Conservation (phyloP, 2,797 vertebrate species). For the Streptopelia turtur region DNA sequence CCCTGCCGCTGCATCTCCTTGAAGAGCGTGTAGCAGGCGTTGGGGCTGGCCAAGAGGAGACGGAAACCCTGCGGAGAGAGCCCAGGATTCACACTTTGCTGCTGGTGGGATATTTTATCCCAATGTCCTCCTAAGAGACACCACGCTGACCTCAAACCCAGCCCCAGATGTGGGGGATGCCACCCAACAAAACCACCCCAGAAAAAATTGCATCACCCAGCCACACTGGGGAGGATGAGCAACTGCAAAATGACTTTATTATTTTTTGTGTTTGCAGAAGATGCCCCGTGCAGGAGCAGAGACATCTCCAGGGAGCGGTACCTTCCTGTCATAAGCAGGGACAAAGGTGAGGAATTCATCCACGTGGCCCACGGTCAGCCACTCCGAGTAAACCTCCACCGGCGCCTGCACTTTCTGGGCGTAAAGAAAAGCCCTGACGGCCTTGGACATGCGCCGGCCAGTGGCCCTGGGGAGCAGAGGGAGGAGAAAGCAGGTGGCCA, state of each 20-base stretch:
- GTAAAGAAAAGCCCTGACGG: conserved; percentile 86
- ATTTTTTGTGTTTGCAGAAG: not conserved
- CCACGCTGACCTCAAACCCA: not conserved
- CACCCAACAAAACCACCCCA: not conserved
- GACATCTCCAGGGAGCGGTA: not conserved
- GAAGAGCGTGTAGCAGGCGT: conserved; percentile 86
- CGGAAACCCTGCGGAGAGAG: conserved; percentile 85
- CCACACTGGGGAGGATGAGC: rapidly evolving
- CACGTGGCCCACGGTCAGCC: conserved; percentile 87
- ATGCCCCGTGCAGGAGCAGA: rapidly evolving
- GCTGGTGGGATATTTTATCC: not conserved
- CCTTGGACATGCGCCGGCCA: conserved; percentile 84
- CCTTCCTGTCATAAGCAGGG: conserved; percentile 85
- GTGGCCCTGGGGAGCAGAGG: conserved; percentile 59
- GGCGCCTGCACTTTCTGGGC: conserved; percentile 92
- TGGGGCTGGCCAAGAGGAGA: conserved; percentile 91
- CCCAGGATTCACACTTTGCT: rapidly evolving
- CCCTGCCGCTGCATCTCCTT: conserved; percentile 82
- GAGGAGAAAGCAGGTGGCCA: not conserved
- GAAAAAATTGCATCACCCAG: not conserved
- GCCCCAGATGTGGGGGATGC: rapidly evolving
- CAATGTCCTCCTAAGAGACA: not conserved
- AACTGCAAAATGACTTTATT: not conserved
- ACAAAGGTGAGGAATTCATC: conserved; percentile 94
- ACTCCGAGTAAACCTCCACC: conserved; percentile 89